A percentile compares a stretch with the other conserved stretches of the same genome.
Evolutionary conservation across 2,888 invertebrate genomes (phyloP).

Genomic region (Leptopilina myrica): DNA sequence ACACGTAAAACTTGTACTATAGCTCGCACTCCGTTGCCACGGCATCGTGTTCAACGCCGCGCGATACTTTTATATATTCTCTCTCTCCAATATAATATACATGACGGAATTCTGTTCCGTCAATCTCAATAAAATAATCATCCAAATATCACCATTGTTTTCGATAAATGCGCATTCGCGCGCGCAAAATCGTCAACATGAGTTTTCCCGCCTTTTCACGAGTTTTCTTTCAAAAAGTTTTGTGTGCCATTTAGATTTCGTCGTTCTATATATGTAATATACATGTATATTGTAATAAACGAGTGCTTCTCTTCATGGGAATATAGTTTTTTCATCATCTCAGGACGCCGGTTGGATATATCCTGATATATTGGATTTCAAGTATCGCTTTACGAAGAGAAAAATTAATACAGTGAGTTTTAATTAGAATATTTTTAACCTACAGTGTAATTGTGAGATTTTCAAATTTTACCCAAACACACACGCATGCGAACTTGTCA

Average conservation of each 20-base stretch:
- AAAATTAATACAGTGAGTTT: conserved; percentile 12
- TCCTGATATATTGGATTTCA: conserved; percentile 35
- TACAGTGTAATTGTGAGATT: neutral
- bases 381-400: neutral
- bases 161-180: conserved; percentile 43
- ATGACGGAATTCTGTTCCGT: conserved; percentile 17
- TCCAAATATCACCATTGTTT: conserved; percentile 17
- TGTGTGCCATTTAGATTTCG: conserved; percentile 27
- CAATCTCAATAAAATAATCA: neutral
- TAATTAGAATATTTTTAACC: neutral
- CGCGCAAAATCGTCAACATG: conserved; percentile 49
- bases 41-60: conserved; percentile 44
- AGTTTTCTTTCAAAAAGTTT: conserved; percentile 30
- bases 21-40: conserved; percentile 49
- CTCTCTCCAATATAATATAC: no score
- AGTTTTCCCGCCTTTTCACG: conserved; percentile 52
- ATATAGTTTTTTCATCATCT: conserved; percentile 51
- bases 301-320: conserved; percentile 43
- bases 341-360: conserved; percentile 52
- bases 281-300: neutral
- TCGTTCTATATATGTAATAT: no score
- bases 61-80: conserved; percentile 3
- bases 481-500: conserved; percentile 35
- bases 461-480: neutral
- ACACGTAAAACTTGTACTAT: conserved; percentile 51